Evolutionary conservation across 2,888 invertebrate genomes (phyloP).

Genomic region (Synanthedon vespiformis): DNA sequence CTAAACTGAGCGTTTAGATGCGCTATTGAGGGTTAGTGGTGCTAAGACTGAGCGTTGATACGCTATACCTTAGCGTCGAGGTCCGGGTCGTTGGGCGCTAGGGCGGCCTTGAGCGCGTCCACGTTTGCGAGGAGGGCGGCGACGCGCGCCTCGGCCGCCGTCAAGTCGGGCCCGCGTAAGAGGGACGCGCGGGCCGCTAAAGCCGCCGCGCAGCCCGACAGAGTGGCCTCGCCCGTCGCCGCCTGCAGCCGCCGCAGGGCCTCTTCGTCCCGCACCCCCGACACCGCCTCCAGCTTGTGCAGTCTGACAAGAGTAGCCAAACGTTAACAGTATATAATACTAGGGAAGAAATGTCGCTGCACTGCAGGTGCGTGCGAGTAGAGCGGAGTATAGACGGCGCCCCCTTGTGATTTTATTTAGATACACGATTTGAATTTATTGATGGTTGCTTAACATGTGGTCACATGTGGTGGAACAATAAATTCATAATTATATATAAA

Average conservation of each 20-base stretch:
- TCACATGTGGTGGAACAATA: too few relatives aligned
- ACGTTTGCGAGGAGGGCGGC: constrained; percentile 81
- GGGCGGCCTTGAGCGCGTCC: constrained; percentile 76
- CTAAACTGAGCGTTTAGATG: not conserved
- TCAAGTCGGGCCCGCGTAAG: constrained; percentile 80
- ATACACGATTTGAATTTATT: too few relatives aligned
- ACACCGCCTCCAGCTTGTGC: constrained; percentile 83
- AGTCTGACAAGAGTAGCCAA: constrained; percentile 58
- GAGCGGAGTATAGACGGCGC: too few relatives aligned
- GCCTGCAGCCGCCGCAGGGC: constrained; percentile 70
- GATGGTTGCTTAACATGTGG: too few relatives aligned
- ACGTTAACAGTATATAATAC: too few relatives aligned
- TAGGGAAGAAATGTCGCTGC: too few relatives aligned
- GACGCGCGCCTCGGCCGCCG: constrained; percentile 85
- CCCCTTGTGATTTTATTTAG: too few relatives aligned
- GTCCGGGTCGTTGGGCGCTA: constrained; percentile 69
- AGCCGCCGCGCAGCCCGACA: constrained; percentile 81
- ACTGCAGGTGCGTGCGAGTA: too few relatives aligned
- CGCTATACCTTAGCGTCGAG: constrained; percentile 72
- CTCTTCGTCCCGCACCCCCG: constrained; percentile 87
- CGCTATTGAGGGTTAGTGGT: not conserved
- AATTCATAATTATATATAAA: too few relatives aligned
- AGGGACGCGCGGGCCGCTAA: constrained; percentile 79
- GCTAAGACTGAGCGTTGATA: too few relatives aligned
- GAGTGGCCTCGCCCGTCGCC: constrained; percentile 54